Evolutionary conservation across 2,888 invertebrate genomes (phyloP).

Genomic region (Meteorus colon): DNA sequence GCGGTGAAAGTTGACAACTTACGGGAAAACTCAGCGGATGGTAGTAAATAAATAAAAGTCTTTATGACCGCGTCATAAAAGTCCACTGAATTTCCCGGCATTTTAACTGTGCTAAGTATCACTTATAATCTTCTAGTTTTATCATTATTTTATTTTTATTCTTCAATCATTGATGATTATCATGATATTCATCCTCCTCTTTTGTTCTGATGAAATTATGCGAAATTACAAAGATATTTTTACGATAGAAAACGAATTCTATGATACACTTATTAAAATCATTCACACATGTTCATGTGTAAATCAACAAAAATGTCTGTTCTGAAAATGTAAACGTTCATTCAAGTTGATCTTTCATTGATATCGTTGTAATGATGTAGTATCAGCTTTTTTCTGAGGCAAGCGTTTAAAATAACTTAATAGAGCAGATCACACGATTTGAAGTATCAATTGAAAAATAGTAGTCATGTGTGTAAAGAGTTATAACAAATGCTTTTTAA

Average conservation of each 20-base stretch:
- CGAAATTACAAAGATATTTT: not conserved
- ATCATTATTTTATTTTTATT: conserved; percentile 4
- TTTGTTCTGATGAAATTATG: not conserved
- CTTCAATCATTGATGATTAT: not conserved
- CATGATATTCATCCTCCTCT: conserved; percentile 11
- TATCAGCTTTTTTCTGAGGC: too few relatives aligned
- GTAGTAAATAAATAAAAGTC: conserved; percentile 15
- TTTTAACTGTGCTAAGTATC: conserved; percentile 9
- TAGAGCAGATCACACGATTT: too few relatives aligned
- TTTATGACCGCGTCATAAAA: conserved; percentile 1
- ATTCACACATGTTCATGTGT: too few relatives aligned
- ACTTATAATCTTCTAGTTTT: not conserved
- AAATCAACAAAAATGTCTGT: too few relatives aligned
- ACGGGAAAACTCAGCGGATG: conserved; percentile 9
- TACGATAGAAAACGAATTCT: too few relatives aligned
- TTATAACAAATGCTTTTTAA: conserved; percentile 21
- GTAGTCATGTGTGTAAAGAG: not conserved
- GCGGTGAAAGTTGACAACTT: conserved; percentile 24
- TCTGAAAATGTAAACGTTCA: too few relatives aligned
- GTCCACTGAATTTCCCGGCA: not conserved
- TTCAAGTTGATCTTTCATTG: too few relatives aligned
- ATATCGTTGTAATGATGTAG: too few relatives aligned
- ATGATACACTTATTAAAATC: too few relatives aligned
- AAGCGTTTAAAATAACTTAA: too few relatives aligned
- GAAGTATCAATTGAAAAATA: too few relatives aligned